These are phyloP conservation scores for Florisuga fusca DNA, from an alignment of 2,797 vertebrate genomes.

Conservation along the genomic window DNA sequence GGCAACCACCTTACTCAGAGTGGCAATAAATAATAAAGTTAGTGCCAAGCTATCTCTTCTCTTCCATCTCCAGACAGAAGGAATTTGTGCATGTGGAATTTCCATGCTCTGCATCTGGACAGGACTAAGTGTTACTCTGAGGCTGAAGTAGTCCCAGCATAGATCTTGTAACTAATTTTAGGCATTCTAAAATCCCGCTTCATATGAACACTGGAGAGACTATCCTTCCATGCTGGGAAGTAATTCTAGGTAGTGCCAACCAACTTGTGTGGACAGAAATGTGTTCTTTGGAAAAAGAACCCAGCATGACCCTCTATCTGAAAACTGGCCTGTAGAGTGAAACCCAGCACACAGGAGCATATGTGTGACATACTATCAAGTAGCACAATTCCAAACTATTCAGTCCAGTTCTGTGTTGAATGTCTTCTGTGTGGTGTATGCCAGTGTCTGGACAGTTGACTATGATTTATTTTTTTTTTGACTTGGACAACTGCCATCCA, in stretches of 20 bases:
- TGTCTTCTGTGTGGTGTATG: accelerated
- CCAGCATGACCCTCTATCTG: neutral
- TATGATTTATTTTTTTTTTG: neutral
- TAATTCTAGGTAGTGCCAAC: neutral
- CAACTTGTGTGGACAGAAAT: neutral
- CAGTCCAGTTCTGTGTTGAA: neutral
- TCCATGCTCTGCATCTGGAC: neutral
- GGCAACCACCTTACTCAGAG: neutral
- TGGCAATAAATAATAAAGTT: neutral
- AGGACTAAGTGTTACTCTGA: neutral
- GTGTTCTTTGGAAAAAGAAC: neutral
- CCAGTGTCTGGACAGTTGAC: neutral
- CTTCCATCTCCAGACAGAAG: neutral
- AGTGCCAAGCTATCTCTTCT: neutral
- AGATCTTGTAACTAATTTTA: neutral
- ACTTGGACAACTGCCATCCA: constrained; percentile 70
- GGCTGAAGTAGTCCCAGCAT: neutral
- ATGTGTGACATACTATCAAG: neutral
- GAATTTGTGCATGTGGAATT: neutral
- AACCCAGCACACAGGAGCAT: neutral
- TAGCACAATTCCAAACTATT: neutral
- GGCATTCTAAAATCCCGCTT: neutral
- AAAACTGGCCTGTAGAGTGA: neutral
- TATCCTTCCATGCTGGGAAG: neutral
- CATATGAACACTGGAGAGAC: neutral